phyloP scores from a whole-genome alignment of 92 coral and sea anemone species.

The Siderastrea radians region DNA sequence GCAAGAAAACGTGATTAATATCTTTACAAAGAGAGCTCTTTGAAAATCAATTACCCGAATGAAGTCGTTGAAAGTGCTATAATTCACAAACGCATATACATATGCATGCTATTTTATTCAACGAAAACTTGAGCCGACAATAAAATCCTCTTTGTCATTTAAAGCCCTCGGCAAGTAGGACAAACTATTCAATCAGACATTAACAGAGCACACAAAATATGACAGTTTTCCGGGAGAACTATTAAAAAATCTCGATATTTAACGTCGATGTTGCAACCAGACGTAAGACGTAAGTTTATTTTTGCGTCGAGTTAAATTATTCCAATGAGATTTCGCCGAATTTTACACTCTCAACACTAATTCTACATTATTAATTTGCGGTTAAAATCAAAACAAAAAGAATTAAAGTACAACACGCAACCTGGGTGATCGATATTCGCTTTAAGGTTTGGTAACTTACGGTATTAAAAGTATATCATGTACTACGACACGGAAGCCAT shows the following conservation, averaged over 20 bases:
- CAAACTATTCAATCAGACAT: constrained; percentile 9
- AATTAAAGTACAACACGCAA: not conserved
- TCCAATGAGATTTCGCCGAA: not conserved
- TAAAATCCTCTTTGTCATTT: constrained; percentile 6
- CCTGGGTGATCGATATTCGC: not conserved
- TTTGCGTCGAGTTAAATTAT: not conserved
- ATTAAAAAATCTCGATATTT: constrained; percentile 9
- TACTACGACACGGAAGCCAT: not conserved
- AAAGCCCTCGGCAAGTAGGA: not conserved
- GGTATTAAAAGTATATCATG: not conserved
- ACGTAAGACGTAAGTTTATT: no score
- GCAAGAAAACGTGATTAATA: constrained; percentile 3
- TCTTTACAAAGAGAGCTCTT: not conserved
- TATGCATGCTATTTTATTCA: not conserved
- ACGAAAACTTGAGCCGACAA: not conserved
- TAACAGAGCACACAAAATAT: not conserved
- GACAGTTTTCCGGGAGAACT: constrained; percentile 6
- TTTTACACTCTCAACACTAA: not conserved
- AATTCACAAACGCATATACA: not conserved
- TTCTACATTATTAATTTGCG: not conserved
- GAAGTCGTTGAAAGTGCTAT: not conserved
- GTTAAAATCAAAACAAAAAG: not conserved
- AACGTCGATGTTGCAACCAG: constrained; percentile 1
- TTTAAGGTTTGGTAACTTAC: not conserved
- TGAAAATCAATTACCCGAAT: constrained; percentile 20